Evolutionary conservation across 2,888 invertebrate genomes (phyloP).

Genomic region (Cephus spinipes): DNA sequence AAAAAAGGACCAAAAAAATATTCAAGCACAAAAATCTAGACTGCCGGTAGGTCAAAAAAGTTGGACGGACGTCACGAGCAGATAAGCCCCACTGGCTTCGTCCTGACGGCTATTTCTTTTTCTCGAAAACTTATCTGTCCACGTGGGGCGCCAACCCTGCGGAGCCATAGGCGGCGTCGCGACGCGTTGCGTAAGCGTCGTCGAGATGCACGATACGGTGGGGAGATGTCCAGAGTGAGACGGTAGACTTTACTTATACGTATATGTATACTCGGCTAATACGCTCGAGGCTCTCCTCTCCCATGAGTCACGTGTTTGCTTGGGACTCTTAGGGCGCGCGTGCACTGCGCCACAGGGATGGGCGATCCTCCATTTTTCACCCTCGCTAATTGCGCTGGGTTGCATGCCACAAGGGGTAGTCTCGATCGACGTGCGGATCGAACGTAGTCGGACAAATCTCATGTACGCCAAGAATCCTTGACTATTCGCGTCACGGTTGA

Average conservation of each 20-base stretch:
- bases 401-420: neutral
- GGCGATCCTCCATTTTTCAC: neutral
- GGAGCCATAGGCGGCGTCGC: neutral
- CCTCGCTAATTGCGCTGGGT: neutral
- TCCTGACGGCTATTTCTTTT: neutral
- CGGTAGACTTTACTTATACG: neutral
- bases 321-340: neutral
- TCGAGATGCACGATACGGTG: neutral
- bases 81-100: neutral
- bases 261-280: neutral
- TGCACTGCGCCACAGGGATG: neutral
- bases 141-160: neutral
- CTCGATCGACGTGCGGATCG: neutral
- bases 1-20: conserved; percentile 15
- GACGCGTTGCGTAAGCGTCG: conserved; percentile 2
- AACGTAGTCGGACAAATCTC: neutral
- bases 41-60: neutral
- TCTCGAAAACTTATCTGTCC: neutral
- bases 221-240: conserved; percentile 10
- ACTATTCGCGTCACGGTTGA: neutral
- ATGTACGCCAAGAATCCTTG: neutral
- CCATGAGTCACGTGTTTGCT: neutral
- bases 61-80: neutral
- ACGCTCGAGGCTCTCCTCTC: neutral
- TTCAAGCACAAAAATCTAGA: conserved; percentile 10